A percentile compares a stretch with the other conserved stretches of the same genome.
Conservation (phyloP, 1,140 invertebrate species). For the Solenopsis fugax region DNA sequence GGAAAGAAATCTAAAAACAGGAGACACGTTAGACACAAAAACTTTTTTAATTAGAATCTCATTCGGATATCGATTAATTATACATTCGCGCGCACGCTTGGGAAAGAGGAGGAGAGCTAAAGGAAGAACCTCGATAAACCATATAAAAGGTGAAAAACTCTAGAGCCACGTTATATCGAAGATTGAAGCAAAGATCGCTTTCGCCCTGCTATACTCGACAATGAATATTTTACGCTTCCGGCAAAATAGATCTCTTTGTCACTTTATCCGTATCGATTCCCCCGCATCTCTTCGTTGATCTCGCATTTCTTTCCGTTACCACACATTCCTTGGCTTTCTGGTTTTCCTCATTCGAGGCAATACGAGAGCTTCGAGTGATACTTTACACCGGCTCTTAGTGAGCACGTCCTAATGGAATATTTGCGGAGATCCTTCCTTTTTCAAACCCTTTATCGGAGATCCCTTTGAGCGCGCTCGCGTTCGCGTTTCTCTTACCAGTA, state of each 20-base stretch:
- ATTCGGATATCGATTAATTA: background rate
- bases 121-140: background rate
- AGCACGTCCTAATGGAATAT: slow-evolving; percentile 55
- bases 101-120: background rate
- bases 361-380: slow-evolving; percentile 54
- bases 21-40: background rate
- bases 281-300: slow-evolving; percentile 21
- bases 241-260: slow-evolving; percentile 30
- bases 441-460: slow-evolving; percentile 31
- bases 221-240: slow-evolving; percentile 43
- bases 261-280: slow-evolving; percentile 23
- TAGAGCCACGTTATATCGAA: background rate
- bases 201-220: background rate
- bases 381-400: slow-evolving; percentile 53
- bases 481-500: slow-evolving; percentile 36
- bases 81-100: background rate
- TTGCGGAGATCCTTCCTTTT: slow-evolving; percentile 51
- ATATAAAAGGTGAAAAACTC: background rate
- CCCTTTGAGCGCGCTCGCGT: slow-evolving; percentile 26
- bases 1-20: background rate
- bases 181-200: background rate
- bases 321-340: slow-evolving; percentile 31
- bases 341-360: slow-evolving; percentile 19
- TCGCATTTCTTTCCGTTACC: slow-evolving; percentile 52
- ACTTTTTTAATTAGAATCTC: background rate